Evolutionary conservation across 2,113 vertebrate genomes (phyloP), one percentile per base, ranked within the genome.

Genomic region (Channa maculata): DNA sequence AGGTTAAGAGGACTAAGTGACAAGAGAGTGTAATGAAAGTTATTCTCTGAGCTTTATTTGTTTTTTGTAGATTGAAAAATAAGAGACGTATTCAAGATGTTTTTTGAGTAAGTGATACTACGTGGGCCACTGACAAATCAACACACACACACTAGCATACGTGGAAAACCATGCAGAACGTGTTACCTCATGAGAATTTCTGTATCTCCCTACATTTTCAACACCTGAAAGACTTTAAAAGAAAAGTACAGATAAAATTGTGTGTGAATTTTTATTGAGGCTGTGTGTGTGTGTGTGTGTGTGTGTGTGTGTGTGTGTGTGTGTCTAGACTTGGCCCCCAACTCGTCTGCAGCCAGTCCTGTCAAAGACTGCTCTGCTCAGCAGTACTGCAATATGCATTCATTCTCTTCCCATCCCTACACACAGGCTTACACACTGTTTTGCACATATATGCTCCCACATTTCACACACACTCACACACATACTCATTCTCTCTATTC

Each of bases 361-460:
- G 63, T 72, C 72, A 66, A 46, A 70, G 82, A 73, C 86, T 87
- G 82, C 80, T 75, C 82, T 0, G 6, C 71, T 90, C 88, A 89
- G 88, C 88, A 89, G 41, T 83, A 37, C 80, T 71, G 54, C 85
- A 83, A 88, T 81, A 84, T 70, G 44, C 65, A 82, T 70, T 84
- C 80, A 86, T 88, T 82, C 69, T 46, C 13, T 82, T 82, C 59
- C 68, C 6, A 65, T 82, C 43, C 65, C 49, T 34, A 45, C 57
- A 84, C 70, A 46, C 45, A 41, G 0, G 2, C 44, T 38, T 5
- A 46, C 11, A 52, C 62, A 41, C 60, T 33, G 34, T 8, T 37
- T 5, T 9, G 3, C 48, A 64, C 48, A 11, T 49, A 57, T 63
- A 65, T 34, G 10, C 77, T 50, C 65, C 38, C 70, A 63, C 49